These are phyloP conservation scores for Leucopsar rothschildi DNA, from an alignment of 2,113 vertebrate species.

Conservation along the genomic window DNA sequence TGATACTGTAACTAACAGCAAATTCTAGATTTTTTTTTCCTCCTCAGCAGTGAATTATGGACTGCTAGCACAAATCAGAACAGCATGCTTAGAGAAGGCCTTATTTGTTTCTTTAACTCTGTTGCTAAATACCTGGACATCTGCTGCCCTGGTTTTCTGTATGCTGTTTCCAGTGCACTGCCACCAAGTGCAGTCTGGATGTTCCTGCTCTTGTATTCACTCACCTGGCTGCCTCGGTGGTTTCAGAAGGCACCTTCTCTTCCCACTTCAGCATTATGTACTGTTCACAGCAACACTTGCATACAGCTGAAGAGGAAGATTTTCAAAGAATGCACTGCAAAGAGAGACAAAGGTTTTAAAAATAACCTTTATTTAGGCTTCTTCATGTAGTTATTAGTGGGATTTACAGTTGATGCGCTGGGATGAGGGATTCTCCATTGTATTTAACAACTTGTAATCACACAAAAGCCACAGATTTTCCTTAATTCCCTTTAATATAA, in stretches of 20 bases:
- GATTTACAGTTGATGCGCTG: neutral
- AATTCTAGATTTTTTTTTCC: neutral
- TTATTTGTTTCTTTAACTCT: neutral
- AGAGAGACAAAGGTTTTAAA: neutral
- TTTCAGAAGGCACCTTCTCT: neutral
- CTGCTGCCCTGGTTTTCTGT: neutral
- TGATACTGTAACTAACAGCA: neutral
- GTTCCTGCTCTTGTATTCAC: neutral
- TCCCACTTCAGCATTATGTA: neutral
- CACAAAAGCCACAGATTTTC: neutral
- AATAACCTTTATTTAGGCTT: neutral
- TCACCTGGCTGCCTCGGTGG: neutral
- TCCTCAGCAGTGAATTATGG: neutral
- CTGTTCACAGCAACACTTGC: neutral
- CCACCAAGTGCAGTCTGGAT: neutral
- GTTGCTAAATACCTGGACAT: neutral
- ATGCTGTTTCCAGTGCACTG: neutral
- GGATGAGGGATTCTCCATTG: neutral
- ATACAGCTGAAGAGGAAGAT: neutral
- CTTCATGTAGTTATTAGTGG: neutral
- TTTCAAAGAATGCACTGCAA: neutral
- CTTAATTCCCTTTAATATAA: constrained; percentile 14
- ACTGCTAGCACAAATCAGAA: neutral
- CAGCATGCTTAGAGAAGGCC: neutral
- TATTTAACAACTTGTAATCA: neutral